A percentile compares a stretch with the other conserved stretches of the same genome.
These are phyloP conservation scores for Orientallactaga sibirica DNA, from an alignment of 2,797 vertebrate genomes.

Conservation along the genomic window DNA sequence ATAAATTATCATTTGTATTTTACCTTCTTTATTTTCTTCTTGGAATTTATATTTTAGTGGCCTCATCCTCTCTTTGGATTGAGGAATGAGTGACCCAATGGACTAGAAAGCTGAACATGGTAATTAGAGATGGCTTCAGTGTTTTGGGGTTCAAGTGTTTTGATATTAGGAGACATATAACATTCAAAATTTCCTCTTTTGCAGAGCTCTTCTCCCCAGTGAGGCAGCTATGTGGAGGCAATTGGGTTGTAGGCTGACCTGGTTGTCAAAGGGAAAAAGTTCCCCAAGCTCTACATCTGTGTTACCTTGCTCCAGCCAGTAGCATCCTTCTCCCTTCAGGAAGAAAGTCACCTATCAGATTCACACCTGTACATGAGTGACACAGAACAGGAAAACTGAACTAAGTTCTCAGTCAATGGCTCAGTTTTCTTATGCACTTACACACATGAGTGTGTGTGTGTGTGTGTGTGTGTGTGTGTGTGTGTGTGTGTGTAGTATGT, in stretches of 20 bases:
- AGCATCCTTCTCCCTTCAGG: no score
- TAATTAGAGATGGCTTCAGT: fast-evolving
- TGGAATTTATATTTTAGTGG: neutral
- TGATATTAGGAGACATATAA: fast-evolving
- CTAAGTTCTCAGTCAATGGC: constrained; percentile 27
- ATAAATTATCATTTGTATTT: neutral
- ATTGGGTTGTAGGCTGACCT: neutral
- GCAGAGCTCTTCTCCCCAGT: neutral
- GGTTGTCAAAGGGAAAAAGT: fast-evolving
- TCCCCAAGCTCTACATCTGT: neutral
- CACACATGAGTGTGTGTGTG: no score
- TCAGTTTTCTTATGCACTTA: neutral
- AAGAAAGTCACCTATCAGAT: neutral
- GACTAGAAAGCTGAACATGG: fast-evolving
- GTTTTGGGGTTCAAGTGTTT: fast-evolving
- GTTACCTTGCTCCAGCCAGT: no score
- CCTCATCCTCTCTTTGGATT: neutral
- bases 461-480: no score
- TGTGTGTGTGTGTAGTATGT: no score
- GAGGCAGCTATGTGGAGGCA: neutral
- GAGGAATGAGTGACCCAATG: no score
- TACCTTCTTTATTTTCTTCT: neutral
- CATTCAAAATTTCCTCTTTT: neutral
- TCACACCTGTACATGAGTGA: fast-evolving
- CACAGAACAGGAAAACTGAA: neutral